phyloP scores from a whole-genome alignment of 2,113 vertebrate genomes.

The Podarcis raffonei region DNA sequence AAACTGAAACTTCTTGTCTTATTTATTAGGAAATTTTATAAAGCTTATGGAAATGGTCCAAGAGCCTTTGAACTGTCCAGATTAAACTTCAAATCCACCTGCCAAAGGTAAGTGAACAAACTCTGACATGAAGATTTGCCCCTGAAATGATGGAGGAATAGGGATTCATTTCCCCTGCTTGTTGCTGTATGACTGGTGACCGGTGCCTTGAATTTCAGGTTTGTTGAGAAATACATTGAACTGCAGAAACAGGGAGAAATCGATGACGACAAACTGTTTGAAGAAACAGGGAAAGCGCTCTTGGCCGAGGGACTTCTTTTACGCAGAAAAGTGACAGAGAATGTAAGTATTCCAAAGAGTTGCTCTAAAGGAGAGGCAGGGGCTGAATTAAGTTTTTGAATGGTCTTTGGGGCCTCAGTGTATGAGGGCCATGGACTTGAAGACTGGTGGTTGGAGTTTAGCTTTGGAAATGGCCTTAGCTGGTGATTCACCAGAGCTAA shows the following conservation, averaged over 20 bases:
- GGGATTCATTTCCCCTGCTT: background rate
- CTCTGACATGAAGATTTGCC: background rate
- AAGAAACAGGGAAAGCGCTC: constrained; percentile 86
- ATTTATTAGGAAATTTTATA: constrained; percentile 84
- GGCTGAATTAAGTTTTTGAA: too few relatives aligned
- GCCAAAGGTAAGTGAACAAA: constrained; percentile 81
- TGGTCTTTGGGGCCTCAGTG: too few relatives aligned
- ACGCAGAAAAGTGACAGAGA: constrained; percentile 67
- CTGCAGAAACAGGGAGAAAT: constrained; percentile 78
- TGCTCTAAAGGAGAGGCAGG: too few relatives aligned
- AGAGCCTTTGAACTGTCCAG: constrained; percentile 80
- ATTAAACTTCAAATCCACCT: constrained; percentile 81
- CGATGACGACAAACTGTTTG: constrained; percentile 82
- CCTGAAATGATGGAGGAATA: background rate
- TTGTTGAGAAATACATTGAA: constrained; percentile 86
- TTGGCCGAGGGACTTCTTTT: constrained; percentile 83
- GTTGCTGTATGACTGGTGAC: constrained; percentile 8
- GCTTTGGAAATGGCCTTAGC: too few relatives aligned
- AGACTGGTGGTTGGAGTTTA: too few relatives aligned
- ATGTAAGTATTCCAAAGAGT: constrained; percentile 75
- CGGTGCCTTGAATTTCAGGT: constrained; percentile 72
- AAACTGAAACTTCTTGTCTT: background rate
- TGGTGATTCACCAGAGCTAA: too few relatives aligned
- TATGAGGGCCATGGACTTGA: too few relatives aligned
- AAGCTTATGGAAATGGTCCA: constrained; percentile 78